Conservation (phyloP, 2,113 vertebrate genomes). For the Cheilinus undulatus region DNA sequence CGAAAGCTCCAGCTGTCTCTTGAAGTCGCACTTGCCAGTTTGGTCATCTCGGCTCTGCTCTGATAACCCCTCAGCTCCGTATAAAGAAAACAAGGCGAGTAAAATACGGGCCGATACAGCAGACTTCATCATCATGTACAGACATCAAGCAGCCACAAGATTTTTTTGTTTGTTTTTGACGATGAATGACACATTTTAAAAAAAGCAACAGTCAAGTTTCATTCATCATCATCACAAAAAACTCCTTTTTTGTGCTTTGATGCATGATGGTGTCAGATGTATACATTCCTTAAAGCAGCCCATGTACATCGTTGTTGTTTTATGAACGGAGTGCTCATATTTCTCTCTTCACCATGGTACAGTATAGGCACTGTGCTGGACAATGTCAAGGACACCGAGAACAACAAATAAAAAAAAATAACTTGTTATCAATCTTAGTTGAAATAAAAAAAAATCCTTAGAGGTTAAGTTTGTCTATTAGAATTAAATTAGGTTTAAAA, state of each 20-base stretch:
- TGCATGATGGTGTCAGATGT: constrained; percentile 47
- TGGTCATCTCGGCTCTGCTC: not conserved
- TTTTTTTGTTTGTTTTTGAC: constrained; percentile 44
- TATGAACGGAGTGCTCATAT: constrained; percentile 67
- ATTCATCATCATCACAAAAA: constrained; percentile 36
- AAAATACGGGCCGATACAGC: constrained; percentile 34
- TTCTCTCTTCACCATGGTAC: constrained; percentile 53
- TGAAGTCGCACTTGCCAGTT: constrained; percentile 5
- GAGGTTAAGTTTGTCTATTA: constrained; percentile 14
- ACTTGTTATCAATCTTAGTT: constrained; percentile 33
- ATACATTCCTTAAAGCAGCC: constrained; percentile 69
- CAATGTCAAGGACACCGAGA: constrained; percentile 61
- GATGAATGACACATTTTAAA: constrained; percentile 17
- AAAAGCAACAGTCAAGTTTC: constrained; percentile 31
- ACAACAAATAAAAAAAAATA: constrained; percentile 42
- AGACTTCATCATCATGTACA: constrained; percentile 44
- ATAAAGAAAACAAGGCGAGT: constrained; percentile 13
- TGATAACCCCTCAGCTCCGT: constrained; percentile 5
- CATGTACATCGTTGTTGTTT: constrained; percentile 53
- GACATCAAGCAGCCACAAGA: constrained; percentile 49
- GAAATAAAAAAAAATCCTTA: not conserved
- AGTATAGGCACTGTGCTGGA: constrained; percentile 77
- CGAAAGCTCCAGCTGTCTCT: constrained; percentile 1
- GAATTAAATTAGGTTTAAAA: constrained; percentile 40
- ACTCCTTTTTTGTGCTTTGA: constrained; percentile 52